Evolutionary conservation across 2,888 invertebrate species (phyloP), one percentile per base, ranked within the genome.

Genomic region (Drosophila neotestacea): DNA sequence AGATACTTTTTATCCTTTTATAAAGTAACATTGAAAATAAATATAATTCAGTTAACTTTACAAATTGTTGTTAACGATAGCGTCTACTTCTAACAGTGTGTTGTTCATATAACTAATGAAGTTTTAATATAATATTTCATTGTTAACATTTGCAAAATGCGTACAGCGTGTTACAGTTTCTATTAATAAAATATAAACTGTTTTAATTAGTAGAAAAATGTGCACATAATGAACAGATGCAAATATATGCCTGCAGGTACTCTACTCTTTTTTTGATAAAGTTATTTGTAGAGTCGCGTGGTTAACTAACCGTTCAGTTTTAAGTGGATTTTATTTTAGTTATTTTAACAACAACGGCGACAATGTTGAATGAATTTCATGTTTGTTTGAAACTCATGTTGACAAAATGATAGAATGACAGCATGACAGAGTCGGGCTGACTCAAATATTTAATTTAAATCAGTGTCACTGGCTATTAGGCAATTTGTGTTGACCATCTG

Each of bases 361-460:
- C 46, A 62, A 54, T 67, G 85, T 67, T 66, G 85, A 70, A 38
- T 58, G 58, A 47, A 58, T 56, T 56, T 56, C 36, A 36, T 47
- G 58, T 47, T 47, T 58, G 16, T 38, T 47, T 58, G 58, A 11
- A 1, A 28, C 55, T 44, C 86, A 69, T 51, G 52, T 39, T 54
- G 44, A 52, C 44, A 46, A 70, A 52, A 52, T 58, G 62, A 54
- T 36, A n/a, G 47, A 42, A 28, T 64, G 59, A 59, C 59, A 59
- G 27, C 13, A 42, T 58, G 39, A 58, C 51, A 61, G 28, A 22
- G 10, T 46, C 56, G 39, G 64, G 46, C 55, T 36, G 41, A 28
- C 50, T 44, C 82, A 82, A 89, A 89, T 89, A 88, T 85, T 89
- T 87, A 87, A 85, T 85, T 85, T 82, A 83, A 85, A 85, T 85